Evolutionary conservation across 1,140 invertebrate species (phyloP), one percentile per base, ranked within the genome.

Genomic region (Eriosoma lanigerum): DNA sequence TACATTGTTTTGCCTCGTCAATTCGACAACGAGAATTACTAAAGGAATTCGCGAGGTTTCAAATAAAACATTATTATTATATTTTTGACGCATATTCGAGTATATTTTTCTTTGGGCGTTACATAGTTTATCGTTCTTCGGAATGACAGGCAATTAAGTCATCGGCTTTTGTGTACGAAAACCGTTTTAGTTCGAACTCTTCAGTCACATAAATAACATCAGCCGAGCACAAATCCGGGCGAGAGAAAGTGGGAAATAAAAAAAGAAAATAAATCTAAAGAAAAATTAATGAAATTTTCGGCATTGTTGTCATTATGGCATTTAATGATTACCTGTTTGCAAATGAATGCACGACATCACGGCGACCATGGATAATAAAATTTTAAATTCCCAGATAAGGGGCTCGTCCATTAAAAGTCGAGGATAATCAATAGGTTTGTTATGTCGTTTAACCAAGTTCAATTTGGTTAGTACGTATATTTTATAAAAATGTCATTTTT

Each of bases 91-190:
- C 24, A 8, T 29, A 9, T 48, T n/a, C n/a, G n/a, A n/a, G 24
- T 70, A 50, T 3, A 70, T 29, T 50, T 26, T 50, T 24, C n/a
- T 1, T 15, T 24, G 21, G 13, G 9, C 17, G 48, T 70, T 19
- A 10, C 12, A 10, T 4, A 44, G 19, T 13, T 66, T 26, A 15
- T 15, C n/a, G 2, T 64, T 13, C 15, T 12, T 0, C 0, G 9
- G 24, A n/a, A n/a, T 50, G 66, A 70, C 66, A 70, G 24, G 66
- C 21, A 70, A 70, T 50, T 26, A 70, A 50, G 66, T n/a, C 44
- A 19, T 29, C 66, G 24, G 44, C 21, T 70, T 70, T 29, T 70
- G 46, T 19, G 4, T 70, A 50, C 32, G 5, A 46, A 68, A 8
- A 48, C 13, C 13, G 24, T 48, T 29, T 48, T n/a, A n/a, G n/a